A percentile compares a stretch with the other conserved stretches of the same genome.
Conservation (phyloP, 2,888 invertebrate species). For the Trilocha varians region DNA sequence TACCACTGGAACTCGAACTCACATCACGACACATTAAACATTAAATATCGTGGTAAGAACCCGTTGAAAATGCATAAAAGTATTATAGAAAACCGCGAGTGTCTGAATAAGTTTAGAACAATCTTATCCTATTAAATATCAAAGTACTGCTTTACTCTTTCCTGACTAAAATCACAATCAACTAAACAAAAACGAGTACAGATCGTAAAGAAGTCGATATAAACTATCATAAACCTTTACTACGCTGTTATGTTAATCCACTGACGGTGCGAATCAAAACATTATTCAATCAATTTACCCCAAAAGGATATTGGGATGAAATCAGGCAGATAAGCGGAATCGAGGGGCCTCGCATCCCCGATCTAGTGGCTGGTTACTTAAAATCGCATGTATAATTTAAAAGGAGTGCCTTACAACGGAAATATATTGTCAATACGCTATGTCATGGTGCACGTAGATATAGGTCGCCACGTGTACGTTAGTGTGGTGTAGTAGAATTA, state of each 20-base stretch:
- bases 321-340: slow-evolving; percentile 46
- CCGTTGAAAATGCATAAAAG: no score
- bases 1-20: no score
- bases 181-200: background rate
- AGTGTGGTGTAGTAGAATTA: no score
- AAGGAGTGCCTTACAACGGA: slow-evolving; percentile 28
- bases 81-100: no score
- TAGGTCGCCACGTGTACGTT: no score
- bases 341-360: slow-evolving; percentile 25
- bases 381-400: slow-evolving; percentile 58
- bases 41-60: no score
- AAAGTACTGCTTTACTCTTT: no score
- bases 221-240: background rate
- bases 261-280: slow-evolving; percentile 34
- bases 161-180: background rate
- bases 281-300: slow-evolving; percentile 51
- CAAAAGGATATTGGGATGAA: slow-evolving; percentile 37
- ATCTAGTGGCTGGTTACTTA: slow-evolving; percentile 41
- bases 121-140: no score
- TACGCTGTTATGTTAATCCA: slow-evolving; percentile 5
- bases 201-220: background rate
- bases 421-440: no score
- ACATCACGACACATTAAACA: no score
- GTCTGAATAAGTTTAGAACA: no score
- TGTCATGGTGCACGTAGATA: no score